Evolutionary conservation across 2,113 vertebrate genomes (phyloP).

Genomic region (Narcine bancroftii): DNA sequence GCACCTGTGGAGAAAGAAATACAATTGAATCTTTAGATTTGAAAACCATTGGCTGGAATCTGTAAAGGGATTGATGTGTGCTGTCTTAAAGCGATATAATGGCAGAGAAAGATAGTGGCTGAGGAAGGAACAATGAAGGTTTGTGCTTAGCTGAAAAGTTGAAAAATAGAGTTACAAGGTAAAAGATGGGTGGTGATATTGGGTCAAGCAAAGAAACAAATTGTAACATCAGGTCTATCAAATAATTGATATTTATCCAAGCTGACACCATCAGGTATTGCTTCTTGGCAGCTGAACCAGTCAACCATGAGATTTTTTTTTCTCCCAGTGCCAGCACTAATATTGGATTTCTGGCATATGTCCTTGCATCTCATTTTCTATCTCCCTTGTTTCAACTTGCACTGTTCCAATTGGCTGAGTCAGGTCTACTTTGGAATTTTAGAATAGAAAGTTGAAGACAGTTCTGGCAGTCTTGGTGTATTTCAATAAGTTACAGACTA

Average conservation of each 20-base stretch:
- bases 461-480: background rate
- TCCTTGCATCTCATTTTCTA: background rate
- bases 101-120: too few relatives aligned
- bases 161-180: background rate
- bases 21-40: too few relatives aligned
- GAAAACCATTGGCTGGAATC: too few relatives aligned
- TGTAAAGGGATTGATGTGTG: too few relatives aligned
- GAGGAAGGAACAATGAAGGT: background rate
- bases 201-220: background rate
- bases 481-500: background rate
- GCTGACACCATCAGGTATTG: background rate
- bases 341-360: background rate
- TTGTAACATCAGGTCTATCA: background rate
- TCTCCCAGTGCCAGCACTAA: background rate
- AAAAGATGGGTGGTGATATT: background rate
- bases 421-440: background rate
- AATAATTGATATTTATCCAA: background rate
- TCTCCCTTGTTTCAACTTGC: background rate
- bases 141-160: background rate
- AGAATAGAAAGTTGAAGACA: background rate
- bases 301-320: background rate
- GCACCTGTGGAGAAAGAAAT: too few relatives aligned
- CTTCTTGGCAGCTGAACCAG: background rate
- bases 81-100: too few relatives aligned
- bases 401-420: background rate